phyloP scores from a whole-genome alignment of 2,797 vertebrate species.

The Holocentrus rufus region DNA sequence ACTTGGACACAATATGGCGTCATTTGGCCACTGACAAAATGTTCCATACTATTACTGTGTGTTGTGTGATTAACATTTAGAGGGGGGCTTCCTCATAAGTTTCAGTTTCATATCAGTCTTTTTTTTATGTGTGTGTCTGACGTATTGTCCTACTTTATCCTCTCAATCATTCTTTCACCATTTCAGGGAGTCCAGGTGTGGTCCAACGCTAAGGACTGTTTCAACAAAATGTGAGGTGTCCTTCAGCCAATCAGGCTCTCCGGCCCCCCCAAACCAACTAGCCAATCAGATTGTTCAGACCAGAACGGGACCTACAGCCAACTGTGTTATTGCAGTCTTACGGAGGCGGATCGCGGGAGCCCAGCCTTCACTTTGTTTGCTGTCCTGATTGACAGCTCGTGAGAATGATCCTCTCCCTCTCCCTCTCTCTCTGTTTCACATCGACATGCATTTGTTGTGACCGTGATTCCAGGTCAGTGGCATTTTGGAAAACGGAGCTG shows the following conservation, averaged over 20 bases:
- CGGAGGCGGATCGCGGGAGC: slow-evolving; percentile 9
- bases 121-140: background rate
- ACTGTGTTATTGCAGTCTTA: slow-evolving; percentile 23
- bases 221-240: slow-evolving; percentile 94
- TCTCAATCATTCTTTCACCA: slow-evolving; percentile 15
- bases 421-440: background rate
- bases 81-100: too few species aligned
- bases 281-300: slow-evolving; percentile 34
- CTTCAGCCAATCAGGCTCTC: slow-evolving; percentile 29
- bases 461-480: background rate
- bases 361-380: slow-evolving; percentile 41
- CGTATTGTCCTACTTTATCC: background rate
- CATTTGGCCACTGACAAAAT: too few species aligned
- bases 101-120: background rate
- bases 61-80: too few species aligned
- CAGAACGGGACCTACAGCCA: slow-evolving; percentile 30
- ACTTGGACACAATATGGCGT: background rate
- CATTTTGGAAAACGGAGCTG: background rate
- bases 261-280: slow-evolving; percentile 33
- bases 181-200: slow-evolving; percentile 96
- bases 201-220: slow-evolving; percentile 98
- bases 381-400: slow-evolving; percentile 28
- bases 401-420: slow-evolving; percentile 23
- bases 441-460: slow-evolving; percentile 14
- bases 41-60: too few species aligned